These are phyloP conservation scores for Nymphicus hollandicus DNA, from an alignment of 2,113 vertebrate genomes.

Conservation along the genomic window DNA sequence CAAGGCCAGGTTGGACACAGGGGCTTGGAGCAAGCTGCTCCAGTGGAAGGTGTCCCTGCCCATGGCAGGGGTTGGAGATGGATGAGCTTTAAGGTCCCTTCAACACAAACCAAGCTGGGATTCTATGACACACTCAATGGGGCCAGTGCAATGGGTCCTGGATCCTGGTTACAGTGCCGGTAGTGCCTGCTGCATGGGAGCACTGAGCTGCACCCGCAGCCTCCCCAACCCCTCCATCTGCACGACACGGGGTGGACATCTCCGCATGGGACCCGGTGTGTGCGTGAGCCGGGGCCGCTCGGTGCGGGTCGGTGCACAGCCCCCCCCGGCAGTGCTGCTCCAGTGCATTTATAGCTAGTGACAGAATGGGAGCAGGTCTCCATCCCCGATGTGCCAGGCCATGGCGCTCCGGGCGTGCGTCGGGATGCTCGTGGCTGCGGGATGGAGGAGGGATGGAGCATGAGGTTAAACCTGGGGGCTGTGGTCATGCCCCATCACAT, in stretches of 20 bases:
- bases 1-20: too few species aligned
- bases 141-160: accelerated
- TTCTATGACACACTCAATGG: accelerated
- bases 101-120: not conserved
- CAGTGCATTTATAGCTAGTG: constrained; percentile 34
- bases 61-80: accelerated
- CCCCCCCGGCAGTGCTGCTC: not conserved
- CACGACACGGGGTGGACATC: not conserved
- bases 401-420: not conserved
- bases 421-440: accelerated
- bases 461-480: accelerated
- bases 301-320: not conserved
- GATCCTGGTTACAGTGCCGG: not conserved
- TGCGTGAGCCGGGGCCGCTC: accelerated
- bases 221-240: not conserved
- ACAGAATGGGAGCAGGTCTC: constrained; percentile 65
- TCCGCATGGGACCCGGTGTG: accelerated
- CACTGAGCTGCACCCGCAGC: not conserved
- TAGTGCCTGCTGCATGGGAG: not conserved
- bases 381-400: not conserved
- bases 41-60: not conserved
- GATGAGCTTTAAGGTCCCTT: not conserved
- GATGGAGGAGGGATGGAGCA: accelerated
- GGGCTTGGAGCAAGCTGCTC: too few species aligned
- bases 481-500: accelerated